These are phyloP conservation scores for Hypsibius dujardini DNA, from an alignment of 1,140 invertebrate species.

Conservation along the genomic window DNA sequence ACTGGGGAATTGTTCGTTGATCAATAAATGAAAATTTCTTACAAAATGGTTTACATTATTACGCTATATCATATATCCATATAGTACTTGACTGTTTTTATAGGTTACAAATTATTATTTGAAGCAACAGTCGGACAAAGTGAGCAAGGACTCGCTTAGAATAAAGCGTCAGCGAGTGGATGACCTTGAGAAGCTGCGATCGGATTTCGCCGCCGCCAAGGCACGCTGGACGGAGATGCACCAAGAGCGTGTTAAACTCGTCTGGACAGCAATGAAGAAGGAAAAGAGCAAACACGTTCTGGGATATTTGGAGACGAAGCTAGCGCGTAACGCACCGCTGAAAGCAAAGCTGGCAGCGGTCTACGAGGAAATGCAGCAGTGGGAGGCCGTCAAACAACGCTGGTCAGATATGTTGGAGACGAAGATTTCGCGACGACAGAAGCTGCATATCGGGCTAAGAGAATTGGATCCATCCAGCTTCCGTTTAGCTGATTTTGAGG, in stretches of 20 bases:
- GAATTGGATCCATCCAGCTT: background rate
- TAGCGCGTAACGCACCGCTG: background rate
- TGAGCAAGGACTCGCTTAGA: background rate
- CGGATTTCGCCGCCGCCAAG: background rate
- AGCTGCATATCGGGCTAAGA: background rate
- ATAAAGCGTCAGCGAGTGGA: background rate
- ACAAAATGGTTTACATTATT: too few relatives aligned
- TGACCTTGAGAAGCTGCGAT: background rate
- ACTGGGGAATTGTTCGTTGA: too few relatives aligned
- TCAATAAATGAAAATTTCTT: too few relatives aligned
- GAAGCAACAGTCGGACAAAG: background rate
- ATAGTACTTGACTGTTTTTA: background rate
- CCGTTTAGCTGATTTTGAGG: background rate
- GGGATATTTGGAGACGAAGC: background rate
- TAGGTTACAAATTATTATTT: conserved; percentile 1
- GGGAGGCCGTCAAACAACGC: background rate
- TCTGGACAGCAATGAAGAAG: background rate
- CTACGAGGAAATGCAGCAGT: background rate
- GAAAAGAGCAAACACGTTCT: background rate
- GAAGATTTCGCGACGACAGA: background rate
- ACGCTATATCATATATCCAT: too few relatives aligned
- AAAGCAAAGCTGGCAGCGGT: background rate
- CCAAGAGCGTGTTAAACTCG: background rate
- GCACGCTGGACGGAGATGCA: background rate
- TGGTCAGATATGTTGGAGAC: background rate